phyloP scores from a whole-genome alignment of 2,888 invertebrate genomes.

The Eremobia ochroleuca region DNA sequence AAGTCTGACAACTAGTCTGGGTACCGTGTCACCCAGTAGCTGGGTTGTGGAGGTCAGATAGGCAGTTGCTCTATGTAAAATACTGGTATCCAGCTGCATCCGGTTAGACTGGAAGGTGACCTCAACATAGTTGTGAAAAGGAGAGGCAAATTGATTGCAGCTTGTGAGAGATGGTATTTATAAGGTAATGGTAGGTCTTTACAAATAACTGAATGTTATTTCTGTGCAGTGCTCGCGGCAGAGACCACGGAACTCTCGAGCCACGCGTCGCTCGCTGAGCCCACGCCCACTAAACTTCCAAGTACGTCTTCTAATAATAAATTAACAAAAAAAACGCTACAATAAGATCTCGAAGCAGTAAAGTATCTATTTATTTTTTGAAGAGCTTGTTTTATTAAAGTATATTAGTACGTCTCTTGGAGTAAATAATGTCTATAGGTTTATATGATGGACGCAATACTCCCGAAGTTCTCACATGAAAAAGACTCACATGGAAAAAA shows the following conservation, averaged over 20 bases:
- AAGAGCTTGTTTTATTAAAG: not conserved
- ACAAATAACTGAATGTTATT: constrained; percentile 83
- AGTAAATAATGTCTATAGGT: constrained; percentile 2
- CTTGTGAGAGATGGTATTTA: constrained; percentile 5
- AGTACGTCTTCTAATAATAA: constrained; percentile 87
- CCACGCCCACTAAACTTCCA: constrained; percentile 92
- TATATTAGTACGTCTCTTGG: not conserved
- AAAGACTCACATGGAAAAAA: not conserved
- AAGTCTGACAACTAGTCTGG: constrained; percentile 6
- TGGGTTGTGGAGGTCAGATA: not conserved
- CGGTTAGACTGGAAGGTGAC: too few species aligned
- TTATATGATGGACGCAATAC: not conserved
- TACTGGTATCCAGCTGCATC: not conserved
- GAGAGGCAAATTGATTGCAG: not conserved
- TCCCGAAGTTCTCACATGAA: not conserved
- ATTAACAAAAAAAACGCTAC: constrained; percentile 74
- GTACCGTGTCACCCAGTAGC: not conserved
- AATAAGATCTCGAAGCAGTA: constrained; percentile 80
- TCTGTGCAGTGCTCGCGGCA: constrained; percentile 89
- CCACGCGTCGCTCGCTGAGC: constrained; percentile 89
- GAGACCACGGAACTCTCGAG: constrained; percentile 87
- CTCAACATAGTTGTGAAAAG: too few species aligned
- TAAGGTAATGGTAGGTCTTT: constrained; percentile 45
- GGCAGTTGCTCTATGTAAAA: not conserved
- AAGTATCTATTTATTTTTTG: constrained; percentile 13